Base-by-base conservation (phyloP, 2,888 invertebrate species). In the Notodonta dromedarius region DNA sequence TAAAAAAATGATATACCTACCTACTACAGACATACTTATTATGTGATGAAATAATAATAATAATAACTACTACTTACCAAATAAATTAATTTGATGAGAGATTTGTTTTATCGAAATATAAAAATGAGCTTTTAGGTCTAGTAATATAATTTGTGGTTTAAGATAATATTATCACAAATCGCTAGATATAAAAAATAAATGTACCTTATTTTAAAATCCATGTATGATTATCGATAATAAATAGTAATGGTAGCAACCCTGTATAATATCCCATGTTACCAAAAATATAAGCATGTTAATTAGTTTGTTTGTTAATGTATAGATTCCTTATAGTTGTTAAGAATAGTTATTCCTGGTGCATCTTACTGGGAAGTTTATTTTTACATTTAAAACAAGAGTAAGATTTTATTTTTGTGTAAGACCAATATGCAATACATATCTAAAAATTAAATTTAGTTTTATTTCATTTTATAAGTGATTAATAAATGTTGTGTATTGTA, bases 381-480 rank as follows among this genome's bases (percentile, higher is more conserved):
- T 93, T 92, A 89, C 91, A 91, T 85, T 82, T 83, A 84, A 87
- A 87, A 85, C 81, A 82, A 88, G 85, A 87, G 82, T 86, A 87
- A 88, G 76, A 88, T 86, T 87, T 90, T 93, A 92, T 92, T 92
- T 91, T 92, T 91, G 84, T 91, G 90, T 90, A 89, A 90, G 88
- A 92, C 88, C 89, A 90, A 89, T 90, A 89, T 89, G 86, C 86
- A 92, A 93, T 91, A 93, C 91, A 93, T 91, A 91, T 90, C 91
- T 88, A 83, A 72, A 79, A 83, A 85, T 74, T 59, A 66, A 54
- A 56, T 14, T 53, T 35, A 64, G 69, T 71, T 62, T 65, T 53
- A 66, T 69, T 58, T 55, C 7, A 16, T 62, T 57, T 9, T 46
- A 46, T n/a, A n/a, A 5, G 2, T 42, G 4, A 9, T 9, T 51